Percentiles rank a stretch among this genome's conserved stretches.
phyloP scores from a whole-genome alignment of 2,113 vertebrate genomes.

The Pterocles burchelli region DNA sequence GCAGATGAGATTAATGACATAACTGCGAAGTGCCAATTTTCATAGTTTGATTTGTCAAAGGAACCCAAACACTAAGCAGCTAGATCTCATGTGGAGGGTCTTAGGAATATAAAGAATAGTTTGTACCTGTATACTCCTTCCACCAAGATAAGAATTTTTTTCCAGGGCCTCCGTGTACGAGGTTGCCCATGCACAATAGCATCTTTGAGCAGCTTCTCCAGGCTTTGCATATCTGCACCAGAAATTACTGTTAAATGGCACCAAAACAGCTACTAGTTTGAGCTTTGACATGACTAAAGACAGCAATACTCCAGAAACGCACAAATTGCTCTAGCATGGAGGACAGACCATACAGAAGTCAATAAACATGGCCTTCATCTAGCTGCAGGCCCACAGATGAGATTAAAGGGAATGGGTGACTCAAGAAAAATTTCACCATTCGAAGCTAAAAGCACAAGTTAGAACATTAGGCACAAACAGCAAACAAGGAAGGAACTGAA shows the following conservation, averaged over 20 bases:
- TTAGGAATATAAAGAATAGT: slow-evolving; percentile 33
- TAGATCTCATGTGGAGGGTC: neutral
- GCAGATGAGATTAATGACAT: neutral
- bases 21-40: slow-evolving; percentile 2
- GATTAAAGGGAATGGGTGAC: neutral
- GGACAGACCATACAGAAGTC: neutral
- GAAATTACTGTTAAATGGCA: slow-evolving; percentile 63
- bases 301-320: neutral
- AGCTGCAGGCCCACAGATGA: neutral
- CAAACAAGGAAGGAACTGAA: neutral
- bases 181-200: slow-evolving; percentile 95
- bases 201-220: slow-evolving; percentile 95
- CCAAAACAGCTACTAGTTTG: slow-evolving; percentile 44
- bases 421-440: neutral
- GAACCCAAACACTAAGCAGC: neutral
- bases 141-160: slow-evolving; percentile 97
- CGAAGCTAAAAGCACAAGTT: neutral
- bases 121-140: slow-evolving; percentile 97
- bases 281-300: slow-evolving; percentile 33
- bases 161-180: slow-evolving; percentile 94
- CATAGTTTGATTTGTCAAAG: neutral
- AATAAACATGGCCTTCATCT: neutral
- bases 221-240: slow-evolving; percentile 93
- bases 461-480: neutral
- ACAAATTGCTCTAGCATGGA: neutral